Evolutionary conservation across 2,113 vertebrate species (phyloP), one percentile per base, ranked within the genome.

Genomic region (Dendrocopos noguchii): DNA sequence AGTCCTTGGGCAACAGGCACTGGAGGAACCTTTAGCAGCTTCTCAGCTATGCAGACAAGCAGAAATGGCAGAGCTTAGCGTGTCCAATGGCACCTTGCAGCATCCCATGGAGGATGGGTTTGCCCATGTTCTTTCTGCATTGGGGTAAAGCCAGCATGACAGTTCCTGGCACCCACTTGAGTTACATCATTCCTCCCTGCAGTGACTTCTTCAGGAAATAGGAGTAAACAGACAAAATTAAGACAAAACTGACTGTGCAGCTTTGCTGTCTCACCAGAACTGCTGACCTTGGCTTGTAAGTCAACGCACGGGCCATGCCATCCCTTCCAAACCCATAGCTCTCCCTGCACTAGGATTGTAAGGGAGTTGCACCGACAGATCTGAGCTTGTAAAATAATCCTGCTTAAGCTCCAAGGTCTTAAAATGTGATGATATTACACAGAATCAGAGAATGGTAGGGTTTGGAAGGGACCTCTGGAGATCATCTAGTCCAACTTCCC

Each of bases 111-210:
- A 47, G 22, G 33, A 22, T 31, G 47, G 77, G 33, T 60, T 22
- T 68, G 61, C 3, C 60, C 6, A 0, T 1, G 1, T 7, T 27
- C 28, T 16, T 59, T 46, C 71, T 12, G 19, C 47, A 2, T 4
- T 2, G 8, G 61, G 72, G 15, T 4, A 4, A 33, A 25, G 47
- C 65, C 90, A 60, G 21, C 31, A 36, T 9, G 9, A 0, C 29
- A 9, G 22, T 8, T 34, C 46, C 73, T 60, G 77, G 67, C 63
- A 65, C 57, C 46, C 57, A 4, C 39, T 36, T 18, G 57, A 46
- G 67, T 63, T 79, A 36, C 16, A 7, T 74, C 72, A 70, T 15
- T 27, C 56, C 67, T 87, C 92, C 86, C 82, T 75, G 33, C 39
- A 50, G 52, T 10, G 64, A n/a, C 12, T 29, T 46, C 13, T 60